Evolutionary conservation across 2,888 invertebrate genomes (phyloP).

Genomic region (Pterostichus niger): DNA sequence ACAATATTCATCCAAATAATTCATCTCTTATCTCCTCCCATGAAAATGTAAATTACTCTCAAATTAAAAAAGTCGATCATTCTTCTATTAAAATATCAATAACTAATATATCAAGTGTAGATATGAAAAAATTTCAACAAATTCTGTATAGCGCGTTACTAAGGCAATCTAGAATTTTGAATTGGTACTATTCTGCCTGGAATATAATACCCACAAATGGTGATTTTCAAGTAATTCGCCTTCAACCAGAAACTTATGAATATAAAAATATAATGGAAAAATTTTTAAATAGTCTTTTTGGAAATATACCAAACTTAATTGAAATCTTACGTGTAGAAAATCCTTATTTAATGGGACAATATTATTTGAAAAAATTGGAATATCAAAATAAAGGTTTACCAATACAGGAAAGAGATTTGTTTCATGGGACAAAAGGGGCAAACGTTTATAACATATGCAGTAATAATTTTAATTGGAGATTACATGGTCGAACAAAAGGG

Average conservation of each 20-base stretch:
- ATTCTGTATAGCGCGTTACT: constrained; percentile 15
- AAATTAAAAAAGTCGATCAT: neutral
- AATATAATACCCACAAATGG: neutral
- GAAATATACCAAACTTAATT: no score
- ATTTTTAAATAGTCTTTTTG: neutral
- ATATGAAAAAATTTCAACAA: constrained; percentile 17
- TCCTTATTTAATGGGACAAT: constrained; percentile 68
- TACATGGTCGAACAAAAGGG: constrained; percentile 69
- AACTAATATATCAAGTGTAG: neutral
- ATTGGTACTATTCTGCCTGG: neutral
- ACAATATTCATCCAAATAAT: no score
- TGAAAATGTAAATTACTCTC: neutral
- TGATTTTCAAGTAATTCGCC: neutral
- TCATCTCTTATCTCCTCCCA: no score
- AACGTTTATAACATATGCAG: constrained; percentile 70
- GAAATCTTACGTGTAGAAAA: constrained; percentile 68
- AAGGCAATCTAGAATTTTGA: neutral
- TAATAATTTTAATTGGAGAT: constrained; percentile 73
- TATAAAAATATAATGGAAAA: neutral
- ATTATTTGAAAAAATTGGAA: constrained; percentile 69
- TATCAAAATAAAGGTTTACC: constrained; percentile 64
- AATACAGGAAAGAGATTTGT: constrained; percentile 69
- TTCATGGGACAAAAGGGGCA: constrained; percentile 71
- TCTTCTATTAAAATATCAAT: neutral
- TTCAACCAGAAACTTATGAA: neutral